Evolutionary conservation across 2,888 invertebrate species (phyloP).

Genomic region (Amphipoea lucens): DNA sequence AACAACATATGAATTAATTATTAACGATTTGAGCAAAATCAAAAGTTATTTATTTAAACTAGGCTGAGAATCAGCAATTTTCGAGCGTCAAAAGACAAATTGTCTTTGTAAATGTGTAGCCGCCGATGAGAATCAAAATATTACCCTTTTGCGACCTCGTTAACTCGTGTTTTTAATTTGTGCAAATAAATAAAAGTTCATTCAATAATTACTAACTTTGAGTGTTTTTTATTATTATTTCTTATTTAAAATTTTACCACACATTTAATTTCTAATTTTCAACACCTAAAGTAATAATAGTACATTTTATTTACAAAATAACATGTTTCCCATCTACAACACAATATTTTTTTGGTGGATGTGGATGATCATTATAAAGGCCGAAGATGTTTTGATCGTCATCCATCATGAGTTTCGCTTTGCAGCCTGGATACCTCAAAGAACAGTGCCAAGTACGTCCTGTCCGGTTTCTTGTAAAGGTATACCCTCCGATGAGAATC

Average conservation of each 20-base stretch:
- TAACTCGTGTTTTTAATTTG: slow-evolving; percentile 42
- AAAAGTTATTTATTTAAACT: background rate
- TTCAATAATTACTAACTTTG: background rate
- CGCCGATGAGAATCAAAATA: slow-evolving; percentile 67
- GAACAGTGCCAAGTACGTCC: slow-evolving; percentile 62
- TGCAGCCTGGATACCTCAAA: slow-evolving; percentile 57
- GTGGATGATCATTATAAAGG: slow-evolving; percentile 46
- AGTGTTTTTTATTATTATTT: background rate
- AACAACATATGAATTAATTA: too few species aligned
- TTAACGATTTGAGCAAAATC: background rate
- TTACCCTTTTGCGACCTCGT: slow-evolving; percentile 53
- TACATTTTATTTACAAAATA: slow-evolving; percentile 7
- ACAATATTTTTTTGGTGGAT: slow-evolving; percentile 28
- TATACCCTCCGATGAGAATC: slow-evolving; percentile 71
- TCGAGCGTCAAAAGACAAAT: background rate
- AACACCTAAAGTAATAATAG: background rate
- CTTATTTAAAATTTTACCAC: background rate
- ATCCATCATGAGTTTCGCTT: slow-evolving; percentile 42
- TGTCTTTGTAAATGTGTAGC: slow-evolving; percentile 68
- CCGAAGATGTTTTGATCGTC: slow-evolving; percentile 18
- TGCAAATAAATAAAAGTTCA: background rate
- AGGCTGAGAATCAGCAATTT: background rate
- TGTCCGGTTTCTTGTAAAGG: slow-evolving; percentile 60
- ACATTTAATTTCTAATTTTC: background rate
- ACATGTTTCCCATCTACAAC: background rate